Evolutionary conservation across 2,888 invertebrate species (phyloP).

Genomic region (Lochmaea capreae): DNA sequence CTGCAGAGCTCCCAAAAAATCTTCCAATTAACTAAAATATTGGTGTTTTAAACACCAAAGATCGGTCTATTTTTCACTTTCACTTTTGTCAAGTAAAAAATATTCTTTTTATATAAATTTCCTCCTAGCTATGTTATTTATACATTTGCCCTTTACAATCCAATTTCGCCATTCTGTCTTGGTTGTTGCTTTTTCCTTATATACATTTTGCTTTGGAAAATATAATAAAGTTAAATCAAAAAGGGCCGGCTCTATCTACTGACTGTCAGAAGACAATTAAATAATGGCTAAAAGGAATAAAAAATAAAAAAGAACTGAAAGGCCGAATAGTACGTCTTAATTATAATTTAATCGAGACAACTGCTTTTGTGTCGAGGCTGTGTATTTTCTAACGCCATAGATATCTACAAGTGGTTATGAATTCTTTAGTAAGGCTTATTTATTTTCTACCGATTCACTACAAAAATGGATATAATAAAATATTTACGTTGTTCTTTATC

Average conservation of each 20-base stretch:
- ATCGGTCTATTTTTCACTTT: background rate
- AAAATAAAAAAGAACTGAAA: constrained; percentile 22
- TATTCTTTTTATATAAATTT: constrained; percentile 16
- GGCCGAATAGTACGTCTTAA: constrained; percentile 20
- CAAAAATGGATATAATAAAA: background rate
- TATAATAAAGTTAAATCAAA: constrained; percentile 37
- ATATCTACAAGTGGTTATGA: constrained; percentile 4
- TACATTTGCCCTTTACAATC: constrained; percentile 23
- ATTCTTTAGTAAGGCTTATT: background rate
- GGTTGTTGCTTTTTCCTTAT: constrained; percentile 31
- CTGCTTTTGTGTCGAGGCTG: background rate
- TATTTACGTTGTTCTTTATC: background rate
- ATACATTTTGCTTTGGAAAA: constrained; percentile 32
- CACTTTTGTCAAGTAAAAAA: constrained; percentile 19
- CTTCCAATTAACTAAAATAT: too few species aligned
- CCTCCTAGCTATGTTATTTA: constrained; percentile 18
- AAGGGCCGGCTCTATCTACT: constrained; percentile 9
- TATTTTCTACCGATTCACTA: background rate
- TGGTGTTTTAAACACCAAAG: too few species aligned
- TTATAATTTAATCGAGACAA: constrained; percentile 19
- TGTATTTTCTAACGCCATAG: background rate
- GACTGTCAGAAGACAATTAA: constrained; percentile 28
- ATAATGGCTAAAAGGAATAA: constrained; percentile 27
- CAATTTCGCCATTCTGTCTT: constrained; percentile 34
- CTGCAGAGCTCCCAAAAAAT: too few species aligned